Conservation (phyloP, 2,113 vertebrate genomes). For the Pontoporia blainvillei region DNA sequence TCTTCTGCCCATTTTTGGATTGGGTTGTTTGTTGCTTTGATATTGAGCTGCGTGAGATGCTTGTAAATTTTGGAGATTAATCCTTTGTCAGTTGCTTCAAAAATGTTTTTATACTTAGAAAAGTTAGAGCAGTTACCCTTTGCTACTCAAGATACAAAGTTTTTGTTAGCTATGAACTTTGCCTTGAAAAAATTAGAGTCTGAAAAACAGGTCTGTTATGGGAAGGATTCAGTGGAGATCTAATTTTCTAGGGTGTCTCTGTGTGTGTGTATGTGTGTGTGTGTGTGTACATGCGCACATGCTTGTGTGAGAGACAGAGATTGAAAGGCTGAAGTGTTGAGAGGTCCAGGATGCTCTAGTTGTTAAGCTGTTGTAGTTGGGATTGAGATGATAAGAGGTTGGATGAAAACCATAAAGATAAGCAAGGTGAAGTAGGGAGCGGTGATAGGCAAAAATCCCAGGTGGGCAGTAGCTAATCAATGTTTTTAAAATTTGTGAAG, state of each 20-base stretch:
- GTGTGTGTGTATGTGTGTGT: not conserved
- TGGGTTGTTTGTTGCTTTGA: too few relatives aligned
- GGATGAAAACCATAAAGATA: not conserved
- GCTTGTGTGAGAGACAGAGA: not conserved
- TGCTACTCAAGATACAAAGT: not conserved
- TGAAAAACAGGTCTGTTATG: not conserved
- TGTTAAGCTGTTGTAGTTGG: not conserved
- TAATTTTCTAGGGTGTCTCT: not conserved
- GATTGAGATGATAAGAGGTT: not conserved
- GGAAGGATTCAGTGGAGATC: not conserved
- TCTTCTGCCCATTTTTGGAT: too few relatives aligned
- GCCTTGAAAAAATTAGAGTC: not conserved
- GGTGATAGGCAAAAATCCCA: not conserved
- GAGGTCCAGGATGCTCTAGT: not conserved
- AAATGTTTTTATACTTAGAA: not conserved
- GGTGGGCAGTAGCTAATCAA: not conserved
- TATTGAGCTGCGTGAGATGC: too few relatives aligned
- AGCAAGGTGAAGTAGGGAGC: not conserved
- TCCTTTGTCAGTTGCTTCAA: too few relatives aligned
- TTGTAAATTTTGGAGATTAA: too few relatives aligned
- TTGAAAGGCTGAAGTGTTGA: not conserved
- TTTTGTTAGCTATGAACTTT: not conserved
- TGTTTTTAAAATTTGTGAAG: not conserved
- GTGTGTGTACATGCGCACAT: fast-evolving
- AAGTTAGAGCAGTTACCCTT: not conserved